These are phyloP conservation scores for Bovichtus variegatus DNA, from an alignment of 2,797 vertebrate species.

Conservation along the genomic window DNA sequence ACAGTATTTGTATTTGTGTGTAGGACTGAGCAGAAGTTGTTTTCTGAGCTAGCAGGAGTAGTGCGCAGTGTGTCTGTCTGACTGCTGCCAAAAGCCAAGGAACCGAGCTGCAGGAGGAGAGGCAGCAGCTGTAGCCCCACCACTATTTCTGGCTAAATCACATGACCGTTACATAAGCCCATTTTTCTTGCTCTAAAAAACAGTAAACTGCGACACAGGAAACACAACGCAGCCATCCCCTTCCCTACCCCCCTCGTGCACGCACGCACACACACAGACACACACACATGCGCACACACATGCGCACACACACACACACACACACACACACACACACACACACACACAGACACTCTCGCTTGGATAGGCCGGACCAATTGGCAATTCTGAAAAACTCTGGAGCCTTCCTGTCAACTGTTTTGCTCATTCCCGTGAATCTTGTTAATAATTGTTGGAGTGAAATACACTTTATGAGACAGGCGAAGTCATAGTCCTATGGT, in stretches of 20 bases:
- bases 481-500: slow-evolving; percentile 37
- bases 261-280: slow-evolving; percentile 13
- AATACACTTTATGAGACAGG: slow-evolving; percentile 62
- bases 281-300: not conserved
- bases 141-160: slow-evolving; percentile 99
- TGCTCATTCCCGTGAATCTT: slow-evolving; percentile 71
- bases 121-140: slow-evolving; percentile 96
- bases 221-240: slow-evolving; percentile 85
- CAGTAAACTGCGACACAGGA: slow-evolving; percentile 97
- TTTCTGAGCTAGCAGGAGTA: slow-evolving; percentile 78
- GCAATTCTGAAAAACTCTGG: slow-evolving; percentile 69
- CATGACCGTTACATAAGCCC: slow-evolving; percentile 99
- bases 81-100: slow-evolving; percentile 93
- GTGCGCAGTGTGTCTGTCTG: slow-evolving; percentile 83
- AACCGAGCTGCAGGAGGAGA: slow-evolving; percentile 88
- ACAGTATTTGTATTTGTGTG: slow-evolving; percentile 65
- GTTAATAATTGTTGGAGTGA: slow-evolving; percentile 81
- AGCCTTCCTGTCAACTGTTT: slow-evolving; percentile 70
- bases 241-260: slow-evolving; percentile 31
- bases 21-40: slow-evolving; percentile 80
- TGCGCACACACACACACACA: slow-evolving; percentile 13
- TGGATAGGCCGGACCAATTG: slow-evolving; percentile 64
- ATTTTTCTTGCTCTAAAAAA: slow-evolving; percentile 99
- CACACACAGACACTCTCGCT: slow-evolving; percentile 18
- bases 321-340: slow-evolving; percentile 15